These are phyloP conservation scores for Lagria hirta DNA, from an alignment of 2,888 invertebrate species.

Conservation along the genomic window DNA sequence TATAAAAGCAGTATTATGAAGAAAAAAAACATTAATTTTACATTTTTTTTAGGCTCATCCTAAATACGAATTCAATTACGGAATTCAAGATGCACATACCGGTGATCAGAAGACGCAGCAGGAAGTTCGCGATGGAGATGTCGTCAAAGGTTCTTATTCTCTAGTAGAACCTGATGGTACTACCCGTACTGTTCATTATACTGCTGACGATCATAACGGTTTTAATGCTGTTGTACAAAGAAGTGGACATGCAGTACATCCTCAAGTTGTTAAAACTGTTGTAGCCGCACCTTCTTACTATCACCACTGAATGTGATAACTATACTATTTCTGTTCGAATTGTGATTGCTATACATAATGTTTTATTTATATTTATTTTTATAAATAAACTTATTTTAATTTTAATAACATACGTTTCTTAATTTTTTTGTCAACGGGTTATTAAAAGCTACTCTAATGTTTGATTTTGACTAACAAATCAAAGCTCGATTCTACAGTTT, in stretches of 20 bases:
- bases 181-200: conserved; percentile 43
- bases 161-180: conserved; percentile 44
- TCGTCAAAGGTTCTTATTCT: conserved; percentile 52
- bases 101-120: conserved; percentile 61
- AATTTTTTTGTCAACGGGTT: neutral
- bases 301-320: conserved; percentile 11
- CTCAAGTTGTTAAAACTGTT: conserved; percentile 13
- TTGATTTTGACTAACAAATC: no score
- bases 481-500: no score
- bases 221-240: conserved; percentile 64
- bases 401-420: no score
- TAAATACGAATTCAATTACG: conserved; percentile 59
- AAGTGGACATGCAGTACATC: conserved; percentile 60
- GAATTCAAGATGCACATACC: conserved; percentile 60
- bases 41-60: conserved; percentile 54
- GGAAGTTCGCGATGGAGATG: conserved; percentile 61
- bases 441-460: no score
- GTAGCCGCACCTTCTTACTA: conserved; percentile 19
- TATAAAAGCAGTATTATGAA: conserved; percentile 9
- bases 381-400: conserved; percentile 21
- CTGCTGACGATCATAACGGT: conserved; percentile 44
- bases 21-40: neutral
- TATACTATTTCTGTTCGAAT: conserved; percentile 11
- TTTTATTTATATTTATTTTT: conserved; percentile 24
- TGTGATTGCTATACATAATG: conserved; percentile 1